A percentile compares a stretch with the other conserved stretches of the same genome.
Evolutionary conservation across 2,888 invertebrate genomes (phyloP).

Genomic region (Odontocolon sp.): DNA sequence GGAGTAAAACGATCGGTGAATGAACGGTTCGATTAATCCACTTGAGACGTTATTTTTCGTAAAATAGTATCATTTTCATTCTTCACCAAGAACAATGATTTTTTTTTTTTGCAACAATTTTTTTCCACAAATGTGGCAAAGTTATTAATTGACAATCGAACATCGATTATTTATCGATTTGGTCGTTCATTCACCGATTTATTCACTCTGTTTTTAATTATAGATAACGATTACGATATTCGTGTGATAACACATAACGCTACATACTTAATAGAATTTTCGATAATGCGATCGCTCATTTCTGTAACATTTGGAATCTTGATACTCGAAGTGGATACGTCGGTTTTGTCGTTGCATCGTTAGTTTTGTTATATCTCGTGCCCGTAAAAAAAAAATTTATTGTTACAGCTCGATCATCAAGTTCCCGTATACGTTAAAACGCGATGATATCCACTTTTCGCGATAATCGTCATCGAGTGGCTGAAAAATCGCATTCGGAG

Average conservation of each 20-base stretch:
- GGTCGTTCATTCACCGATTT: too few species aligned
- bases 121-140: too few species aligned
- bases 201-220: background rate
- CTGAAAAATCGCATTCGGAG: constrained; percentile 47
- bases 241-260: too few species aligned
- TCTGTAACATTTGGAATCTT: background rate
- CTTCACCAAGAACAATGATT: too few species aligned
- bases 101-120: too few species aligned
- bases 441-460: constrained; percentile 17
- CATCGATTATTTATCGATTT: too few species aligned
- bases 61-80: too few species aligned
- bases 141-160: too few species aligned
- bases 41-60: too few species aligned
- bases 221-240: background rate
- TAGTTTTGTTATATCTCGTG: constrained; percentile 11
- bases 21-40: too few species aligned
- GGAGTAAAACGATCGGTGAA: too few species aligned
- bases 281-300: background rate
- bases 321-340: background rate
- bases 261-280: too few species aligned
- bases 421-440: constrained; percentile 24
- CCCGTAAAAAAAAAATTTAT: background rate
- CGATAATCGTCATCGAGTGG: constrained; percentile 9
- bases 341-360: constrained; percentile 15
- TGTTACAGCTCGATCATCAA: constrained; percentile 8